A percentile compares a stretch with the other conserved stretches of the same genome.
phyloP scores from a whole-genome alignment of 2,113 vertebrate species.

The Hypanus sabinus region DNA sequence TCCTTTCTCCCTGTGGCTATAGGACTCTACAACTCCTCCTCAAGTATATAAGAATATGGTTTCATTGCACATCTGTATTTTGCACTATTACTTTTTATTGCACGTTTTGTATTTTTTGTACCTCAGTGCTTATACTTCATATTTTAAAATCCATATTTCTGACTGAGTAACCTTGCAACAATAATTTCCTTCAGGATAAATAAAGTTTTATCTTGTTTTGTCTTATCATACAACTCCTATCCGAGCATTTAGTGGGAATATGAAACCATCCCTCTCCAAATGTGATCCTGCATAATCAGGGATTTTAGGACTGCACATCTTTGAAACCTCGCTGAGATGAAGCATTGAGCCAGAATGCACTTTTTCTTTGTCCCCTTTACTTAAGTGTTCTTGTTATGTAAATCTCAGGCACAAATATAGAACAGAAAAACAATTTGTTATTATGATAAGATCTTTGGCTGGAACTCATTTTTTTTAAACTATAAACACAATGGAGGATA shows the following conservation, averaged over 20 bases:
- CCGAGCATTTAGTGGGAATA: neutral
- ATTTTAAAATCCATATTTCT: no score
- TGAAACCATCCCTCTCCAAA: neutral
- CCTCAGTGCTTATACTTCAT: no score
- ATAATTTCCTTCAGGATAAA: no score
- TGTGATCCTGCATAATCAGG: neutral
- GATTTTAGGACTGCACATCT: neutral
- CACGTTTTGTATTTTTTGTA: no score
- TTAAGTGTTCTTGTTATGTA: neutral
- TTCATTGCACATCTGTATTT: no score
- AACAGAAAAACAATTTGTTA: neutral
- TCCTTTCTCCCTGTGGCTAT: no score
- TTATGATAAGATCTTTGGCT: slow-evolving; percentile 17
- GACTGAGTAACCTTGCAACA: no score
- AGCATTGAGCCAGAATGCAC: neutral
- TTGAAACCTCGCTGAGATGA: neutral
- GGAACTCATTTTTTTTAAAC: neutral
- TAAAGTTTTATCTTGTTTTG: no score
- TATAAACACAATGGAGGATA: neutral
- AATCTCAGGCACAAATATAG: neutral
- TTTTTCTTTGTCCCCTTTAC: neutral
- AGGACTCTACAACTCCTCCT: no score
- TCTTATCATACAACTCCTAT: neutral
- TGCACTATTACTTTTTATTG: no score
- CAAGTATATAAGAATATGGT: no score